Percentiles rank a stretch among this genome's conserved stretches.
These are phyloP conservation scores for Taeniopygia guttata DNA, from an alignment of 2,797 vertebrate species.

Conservation along the genomic window DNA sequence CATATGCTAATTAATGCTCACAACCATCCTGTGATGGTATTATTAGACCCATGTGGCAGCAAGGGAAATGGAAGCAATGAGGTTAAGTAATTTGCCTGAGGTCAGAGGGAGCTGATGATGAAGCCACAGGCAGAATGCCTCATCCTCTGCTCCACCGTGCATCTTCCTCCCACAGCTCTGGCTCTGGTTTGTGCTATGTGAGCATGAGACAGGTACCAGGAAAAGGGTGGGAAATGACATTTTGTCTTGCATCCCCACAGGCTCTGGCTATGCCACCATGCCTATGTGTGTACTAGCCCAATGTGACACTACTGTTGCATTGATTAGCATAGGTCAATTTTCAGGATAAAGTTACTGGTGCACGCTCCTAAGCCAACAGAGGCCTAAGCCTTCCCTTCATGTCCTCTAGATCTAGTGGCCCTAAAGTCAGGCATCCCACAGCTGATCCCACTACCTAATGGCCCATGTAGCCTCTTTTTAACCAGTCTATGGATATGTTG, in stretches of 20 bases:
- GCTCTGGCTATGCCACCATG: neutral
- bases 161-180: neutral
- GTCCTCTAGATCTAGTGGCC: neutral
- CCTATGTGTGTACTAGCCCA: accelerated
- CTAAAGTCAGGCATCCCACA: neutral
- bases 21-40: conserved; percentile 16
- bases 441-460: neutral
- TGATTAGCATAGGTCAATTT: accelerated
- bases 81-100: conserved; percentile 45
- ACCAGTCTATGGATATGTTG: neutral
- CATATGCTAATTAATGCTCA: conserved; percentile 63
- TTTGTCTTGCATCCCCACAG: neutral
- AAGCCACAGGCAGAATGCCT: conserved; percentile 2
- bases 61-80: conserved; percentile 45
- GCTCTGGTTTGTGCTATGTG: neutral
- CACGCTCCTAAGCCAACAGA: neutral
- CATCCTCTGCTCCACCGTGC: neutral
- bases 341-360: neutral
- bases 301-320: accelerated
- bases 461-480: neutral
- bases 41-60: conserved; percentile 54
- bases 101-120: conserved; percentile 9
- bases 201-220: neutral
- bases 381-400: neutral
- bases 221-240: neutral